Base-by-base conservation (phyloP, 2,888 invertebrate species). In the Idaea dimidiata region DNA sequence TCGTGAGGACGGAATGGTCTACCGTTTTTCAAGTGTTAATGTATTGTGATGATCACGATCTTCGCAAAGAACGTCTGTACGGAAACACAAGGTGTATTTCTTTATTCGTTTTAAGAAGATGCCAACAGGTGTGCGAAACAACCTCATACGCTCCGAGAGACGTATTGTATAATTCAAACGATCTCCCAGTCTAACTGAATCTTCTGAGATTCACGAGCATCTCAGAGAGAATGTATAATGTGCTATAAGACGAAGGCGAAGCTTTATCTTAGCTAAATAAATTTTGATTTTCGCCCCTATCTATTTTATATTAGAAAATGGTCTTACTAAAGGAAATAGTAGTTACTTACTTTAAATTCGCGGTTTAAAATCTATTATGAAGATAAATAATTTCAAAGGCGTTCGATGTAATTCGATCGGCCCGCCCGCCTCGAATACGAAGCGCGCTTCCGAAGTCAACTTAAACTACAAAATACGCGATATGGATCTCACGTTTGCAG, bases 401-500 rank as follows among this genome's bases (percentile, higher is more conserved):
- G 70, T 72, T 73, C 72, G 72, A 67, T 72, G 73, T 78, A 76
- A 78, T 72, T 70, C 72, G 69, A 75, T 73, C 72, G 72, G 83
- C 80, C 86, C 84, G 86, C 86, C 86, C 81, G 86, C 86, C 80
- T 81, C 75, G 83, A 75, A 80, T 81, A 80, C 85, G 82, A 85
- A 79, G 85, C 80, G 80, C 83, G 43, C 80, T 76, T 80, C 76
- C 76, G 74, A 74, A 81, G 82, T 79, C 75, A 81, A 80, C 80
- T 83, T 80, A 81, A 82, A 85, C 84, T 83, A 84, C 84, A 80
- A 74, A 80, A 78, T 79, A 79, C 77, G 77, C 83, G 90, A 90
- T 90, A 90, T 85, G 84, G 81, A 91, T 90, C 89, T 90, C 91
- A 89, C 90, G 90, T 88, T 89, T 86, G 83, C 88, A 77, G 43